A percentile compares a stretch with the other conserved stretches of the same genome.
Evolutionary conservation across 2,797 vertebrate genomes (phyloP).

Genomic region (Scolopax rusticola): DNA sequence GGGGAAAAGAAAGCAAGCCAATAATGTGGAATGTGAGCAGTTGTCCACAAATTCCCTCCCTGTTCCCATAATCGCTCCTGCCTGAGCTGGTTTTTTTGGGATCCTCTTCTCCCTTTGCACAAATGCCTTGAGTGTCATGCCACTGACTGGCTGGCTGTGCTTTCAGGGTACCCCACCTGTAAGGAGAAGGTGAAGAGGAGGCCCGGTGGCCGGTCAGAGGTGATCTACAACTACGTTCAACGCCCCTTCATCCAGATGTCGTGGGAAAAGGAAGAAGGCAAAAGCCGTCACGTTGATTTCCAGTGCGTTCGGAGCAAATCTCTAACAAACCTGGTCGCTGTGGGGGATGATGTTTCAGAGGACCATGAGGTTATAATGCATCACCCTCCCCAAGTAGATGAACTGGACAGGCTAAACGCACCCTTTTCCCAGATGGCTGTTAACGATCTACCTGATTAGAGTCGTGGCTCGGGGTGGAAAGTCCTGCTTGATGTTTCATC

Average conservation of each 20-base stretch:
- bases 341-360: conserved; percentile 75
- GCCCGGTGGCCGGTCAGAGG: conserved; percentile 83
- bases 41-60: background rate
- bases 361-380: conserved; percentile 77
- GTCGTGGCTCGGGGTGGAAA: background rate
- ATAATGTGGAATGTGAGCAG: background rate
- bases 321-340: conserved; percentile 81
- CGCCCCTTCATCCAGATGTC: conserved; percentile 87
- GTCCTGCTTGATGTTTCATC: background rate
- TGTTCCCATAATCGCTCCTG: background rate
- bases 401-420: conserved; percentile 83
- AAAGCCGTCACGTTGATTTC: conserved; percentile 87
- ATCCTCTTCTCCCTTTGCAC: background rate
- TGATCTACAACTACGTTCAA: conserved; percentile 88
- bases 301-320: conserved; percentile 87
- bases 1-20: background rate
- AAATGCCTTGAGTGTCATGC: background rate
- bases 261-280: conserved; percentile 88
- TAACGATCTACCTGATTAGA: conserved; percentile 77
- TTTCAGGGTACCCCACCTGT: conserved; percentile 85
- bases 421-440: conserved; percentile 78
- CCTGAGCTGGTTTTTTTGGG: background rate
- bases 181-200: conserved; percentile 87
- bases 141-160: background rate
- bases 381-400: conserved; percentile 83